Percentiles rank a stretch among this genome's conserved stretches.
These are phyloP conservation scores for Cylindroiulus punctatus DNA, from an alignment of 2,888 invertebrate genomes.

Conservation along the genomic window DNA sequence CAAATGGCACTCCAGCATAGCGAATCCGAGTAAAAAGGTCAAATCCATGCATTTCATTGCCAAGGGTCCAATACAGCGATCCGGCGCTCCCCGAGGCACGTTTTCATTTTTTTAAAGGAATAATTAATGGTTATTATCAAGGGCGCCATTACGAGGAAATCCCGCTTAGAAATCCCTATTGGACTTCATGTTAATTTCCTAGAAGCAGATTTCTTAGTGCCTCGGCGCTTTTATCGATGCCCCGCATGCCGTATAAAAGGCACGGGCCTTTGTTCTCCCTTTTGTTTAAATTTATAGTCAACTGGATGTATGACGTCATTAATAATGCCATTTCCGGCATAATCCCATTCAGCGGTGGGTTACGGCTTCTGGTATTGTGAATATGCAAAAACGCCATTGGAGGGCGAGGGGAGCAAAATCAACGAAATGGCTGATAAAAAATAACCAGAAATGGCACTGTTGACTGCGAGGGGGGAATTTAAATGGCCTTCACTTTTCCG, in stretches of 20 bases:
- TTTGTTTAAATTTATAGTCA: constrained; percentile 18
- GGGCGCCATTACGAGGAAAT: background rate
- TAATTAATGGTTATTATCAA: constrained; percentile 18
- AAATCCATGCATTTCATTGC: constrained; percentile 3
- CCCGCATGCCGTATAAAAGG: constrained; percentile 3
- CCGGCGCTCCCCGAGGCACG: background rate
- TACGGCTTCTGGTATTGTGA: background rate
- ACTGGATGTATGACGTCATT: constrained; percentile 18
- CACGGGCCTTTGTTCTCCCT: background rate
- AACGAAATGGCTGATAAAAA: background rate
- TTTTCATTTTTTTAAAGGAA: background rate
- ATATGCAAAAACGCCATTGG: background rate
- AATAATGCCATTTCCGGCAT: constrained; percentile 11
- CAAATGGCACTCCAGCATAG: background rate
- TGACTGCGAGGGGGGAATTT: background rate
- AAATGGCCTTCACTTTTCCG: background rate
- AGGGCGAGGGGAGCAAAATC: background rate
- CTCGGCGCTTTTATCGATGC: background rate
- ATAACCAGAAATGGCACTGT: background rate
- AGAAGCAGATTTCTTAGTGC: background rate
- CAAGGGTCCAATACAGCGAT: constrained; percentile 3
- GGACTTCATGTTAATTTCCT: constrained; percentile 11
- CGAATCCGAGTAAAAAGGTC: constrained; percentile 18
- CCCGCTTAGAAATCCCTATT: background rate
- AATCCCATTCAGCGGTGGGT: background rate